Percentiles rank a stretch among this genome's conserved stretches.
Conservation (phyloP, 1,140 invertebrate genomes). For the Akabosia matsudoensis region DNA sequence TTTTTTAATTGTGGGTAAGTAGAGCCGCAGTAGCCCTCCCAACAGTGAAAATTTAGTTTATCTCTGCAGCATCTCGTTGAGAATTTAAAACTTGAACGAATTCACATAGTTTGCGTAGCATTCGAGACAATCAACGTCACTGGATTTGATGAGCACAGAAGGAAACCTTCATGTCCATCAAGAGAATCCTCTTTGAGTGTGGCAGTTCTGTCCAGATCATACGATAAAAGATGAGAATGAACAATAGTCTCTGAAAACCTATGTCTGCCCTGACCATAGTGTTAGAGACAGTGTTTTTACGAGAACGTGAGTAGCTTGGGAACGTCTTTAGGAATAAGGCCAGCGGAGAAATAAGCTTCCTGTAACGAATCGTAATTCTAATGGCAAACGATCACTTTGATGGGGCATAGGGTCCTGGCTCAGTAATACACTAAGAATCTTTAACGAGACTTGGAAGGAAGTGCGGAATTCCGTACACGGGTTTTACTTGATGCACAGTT, state of each 20-base stretch:
- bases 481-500: slow-evolving; percentile 26
- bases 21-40: no score
- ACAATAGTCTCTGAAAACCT: background rate
- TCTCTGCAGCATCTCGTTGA: no score
- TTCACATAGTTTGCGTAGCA: no score
- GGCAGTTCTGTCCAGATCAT: background rate
- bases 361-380: background rate
- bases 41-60: no score
- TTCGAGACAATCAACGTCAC: background rate
- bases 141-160: background rate
- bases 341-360: background rate
- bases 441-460: background rate
- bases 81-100: no score
- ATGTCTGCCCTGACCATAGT: background rate
- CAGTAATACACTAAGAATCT: background rate
- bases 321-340: slow-evolving; percentile 14
- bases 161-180: background rate
- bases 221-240: background rate
- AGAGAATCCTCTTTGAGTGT: no score
- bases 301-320: slow-evolving; percentile 10
- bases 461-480: background rate
- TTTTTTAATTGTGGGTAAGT: no score
- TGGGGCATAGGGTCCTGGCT: background rate
- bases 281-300: background rate
- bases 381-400: background rate